Evolutionary conservation across 2,113 vertebrate genomes (phyloP), one percentile per base, ranked within the genome.

Genomic region (Lucifuga dentata): DNA sequence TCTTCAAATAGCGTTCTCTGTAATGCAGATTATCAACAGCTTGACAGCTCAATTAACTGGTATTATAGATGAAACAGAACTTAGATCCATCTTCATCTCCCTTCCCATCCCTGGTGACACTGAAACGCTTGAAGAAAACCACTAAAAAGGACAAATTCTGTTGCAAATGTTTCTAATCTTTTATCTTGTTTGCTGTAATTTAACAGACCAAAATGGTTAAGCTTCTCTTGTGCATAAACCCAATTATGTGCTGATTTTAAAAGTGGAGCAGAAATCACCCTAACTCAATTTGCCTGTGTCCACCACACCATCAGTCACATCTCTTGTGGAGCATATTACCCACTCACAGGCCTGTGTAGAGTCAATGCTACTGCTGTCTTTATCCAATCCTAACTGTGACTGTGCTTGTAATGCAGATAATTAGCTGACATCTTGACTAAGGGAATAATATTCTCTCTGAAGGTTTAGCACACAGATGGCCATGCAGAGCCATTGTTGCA

Each of bases 341-440:
- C 44, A 26, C 40, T 59, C 75, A 33, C 66, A 67, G 62, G 38
- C 53, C 16, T 2, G 11, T 49, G 62, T 39, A 50, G 49, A 72
- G 85, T 90, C 88, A 78, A 89, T 88, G 73, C 76, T 86, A 87
- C 87, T 76, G 45, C 19, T 38, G 60, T 83, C 59, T 79, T 43
- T 17, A 46, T 72, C 61, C 51, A 16, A 53, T 61, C 81, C 41
- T 48, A 59, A 53, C 73, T 81, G 81, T 81, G 81, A 50, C 72
- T 67, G 21, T n/a, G 68, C 51, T 52, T 60, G 59, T 59, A 52
- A 49, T 72, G 75, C 39, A 45, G 58, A 65, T 68, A 78, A 68
- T 84, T 78, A 69, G 69, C 70, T 55, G 62, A 17, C 79, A 63
- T 33, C 46, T 65, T 73, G 43, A 55, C 51, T 36, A 48, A 33